These are phyloP conservation scores for Trinorchestia longiramus DNA, from an alignment of 1,140 invertebrate genomes.

Conservation along the genomic window DNA sequence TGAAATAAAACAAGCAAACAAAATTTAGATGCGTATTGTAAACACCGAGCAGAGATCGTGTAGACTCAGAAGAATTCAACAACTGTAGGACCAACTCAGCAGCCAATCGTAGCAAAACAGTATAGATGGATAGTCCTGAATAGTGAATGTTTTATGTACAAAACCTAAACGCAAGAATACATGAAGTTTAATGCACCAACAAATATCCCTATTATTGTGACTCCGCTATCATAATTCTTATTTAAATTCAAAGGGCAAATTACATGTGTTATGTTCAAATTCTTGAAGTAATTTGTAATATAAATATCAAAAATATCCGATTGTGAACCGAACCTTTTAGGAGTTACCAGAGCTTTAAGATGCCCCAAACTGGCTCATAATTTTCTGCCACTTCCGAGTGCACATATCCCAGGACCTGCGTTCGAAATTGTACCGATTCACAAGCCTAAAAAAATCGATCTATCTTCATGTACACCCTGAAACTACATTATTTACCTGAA, in stretches of 20 bases:
- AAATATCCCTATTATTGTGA: background rate
- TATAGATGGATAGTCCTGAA: background rate
- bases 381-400: background rate
- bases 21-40: slow-evolving; percentile 51
- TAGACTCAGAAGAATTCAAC: slow-evolving; percentile 43
- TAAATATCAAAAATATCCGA: background rate
- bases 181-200: background rate
- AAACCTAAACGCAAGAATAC: background rate
- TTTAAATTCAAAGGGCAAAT: background rate
- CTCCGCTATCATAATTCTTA: background rate
- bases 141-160: background rate
- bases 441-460: background rate
- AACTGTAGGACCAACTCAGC: background rate
- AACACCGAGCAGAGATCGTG: slow-evolving; percentile 43
- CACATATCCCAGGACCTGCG: background rate
- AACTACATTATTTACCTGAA: background rate
- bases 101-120: slow-evolving; percentile 4
- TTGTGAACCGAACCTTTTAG: background rate
- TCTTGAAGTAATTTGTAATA: background rate
- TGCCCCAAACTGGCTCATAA: background rate
- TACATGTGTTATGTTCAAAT: background rate
- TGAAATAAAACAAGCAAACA: background rate
- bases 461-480: background rate
- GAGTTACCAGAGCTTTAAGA: background rate
- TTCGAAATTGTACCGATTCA: background rate